A percentile compares a stretch with the other conserved stretches of the same genome.
Evolutionary conservation across 2,888 invertebrate genomes (phyloP).

Genomic region (Tethea ocularis): DNA sequence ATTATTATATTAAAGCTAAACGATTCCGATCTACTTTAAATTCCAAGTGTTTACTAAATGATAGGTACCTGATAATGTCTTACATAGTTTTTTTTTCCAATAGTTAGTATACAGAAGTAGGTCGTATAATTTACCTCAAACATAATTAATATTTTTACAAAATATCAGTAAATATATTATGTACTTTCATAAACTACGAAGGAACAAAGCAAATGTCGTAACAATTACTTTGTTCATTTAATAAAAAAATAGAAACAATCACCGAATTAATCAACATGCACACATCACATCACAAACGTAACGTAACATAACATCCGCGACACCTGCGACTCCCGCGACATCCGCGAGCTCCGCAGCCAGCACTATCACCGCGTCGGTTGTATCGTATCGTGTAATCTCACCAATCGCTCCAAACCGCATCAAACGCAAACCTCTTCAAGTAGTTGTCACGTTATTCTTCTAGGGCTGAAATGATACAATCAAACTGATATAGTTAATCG

Average conservation of each 20-base stretch:
- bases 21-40: too few species aligned
- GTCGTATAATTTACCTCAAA: too few species aligned
- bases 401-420: neutral
- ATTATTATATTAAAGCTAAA: too few species aligned
- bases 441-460: neutral
- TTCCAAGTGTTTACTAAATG: too few species aligned
- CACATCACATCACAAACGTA: neutral
- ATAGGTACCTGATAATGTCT: too few species aligned
- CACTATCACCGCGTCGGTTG: neutral
- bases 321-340: neutral
- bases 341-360: neutral
- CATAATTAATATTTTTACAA: neutral
- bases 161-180: neutral
- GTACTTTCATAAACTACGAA: neutral
- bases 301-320: neutral
- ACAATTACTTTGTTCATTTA: neutral
- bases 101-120: too few species aligned
- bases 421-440: too few species aligned
- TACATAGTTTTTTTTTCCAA: too few species aligned
- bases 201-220: too few species aligned
- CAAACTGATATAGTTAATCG: neutral
- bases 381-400: neutral
- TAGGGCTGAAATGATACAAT: neutral
- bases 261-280: neutral
- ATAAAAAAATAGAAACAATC: neutral